phyloP scores from a whole-genome alignment of 1,140 invertebrate species.

The Brachionus manjavacas region DNA sequence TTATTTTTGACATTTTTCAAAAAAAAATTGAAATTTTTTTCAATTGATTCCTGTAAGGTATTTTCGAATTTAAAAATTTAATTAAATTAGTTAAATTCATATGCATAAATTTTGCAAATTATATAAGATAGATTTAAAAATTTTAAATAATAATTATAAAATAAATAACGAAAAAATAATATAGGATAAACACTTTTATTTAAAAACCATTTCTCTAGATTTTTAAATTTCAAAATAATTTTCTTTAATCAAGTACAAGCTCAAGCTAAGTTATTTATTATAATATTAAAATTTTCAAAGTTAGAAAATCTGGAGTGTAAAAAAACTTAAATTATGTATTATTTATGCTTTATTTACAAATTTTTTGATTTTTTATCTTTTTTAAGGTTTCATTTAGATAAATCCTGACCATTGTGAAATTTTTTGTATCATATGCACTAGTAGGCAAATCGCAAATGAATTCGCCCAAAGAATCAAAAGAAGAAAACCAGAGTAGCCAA shows the following conservation, averaged over 20 bases:
- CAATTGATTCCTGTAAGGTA: no score
- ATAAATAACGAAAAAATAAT: not conserved
- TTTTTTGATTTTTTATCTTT: not conserved
- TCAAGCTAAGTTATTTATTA: not conserved
- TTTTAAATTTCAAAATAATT: not conserved
- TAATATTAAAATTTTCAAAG: not conserved
- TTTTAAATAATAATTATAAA: no score
- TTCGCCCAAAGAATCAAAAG: not conserved
- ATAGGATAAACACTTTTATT: not conserved
- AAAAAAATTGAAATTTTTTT: no score
- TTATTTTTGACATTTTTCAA: no score
- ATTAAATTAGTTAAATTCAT: no score
- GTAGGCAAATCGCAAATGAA: not conserved
- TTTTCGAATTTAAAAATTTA: no score
- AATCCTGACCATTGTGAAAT: not conserved
- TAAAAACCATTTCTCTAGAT: not conserved
- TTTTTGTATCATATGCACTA: not conserved
- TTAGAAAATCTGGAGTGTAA: not conserved
- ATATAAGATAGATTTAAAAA: not conserved
- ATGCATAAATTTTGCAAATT: not conserved
- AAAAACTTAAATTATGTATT: not conserved
- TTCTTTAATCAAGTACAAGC: not conserved
- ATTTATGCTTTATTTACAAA: not conserved
- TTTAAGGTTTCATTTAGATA: not conserved
- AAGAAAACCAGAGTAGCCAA: not conserved